These are phyloP conservation scores for Dasyurus viverrinus DNA, from an alignment of 2,113 vertebrate species.

Conservation along the genomic window DNA sequence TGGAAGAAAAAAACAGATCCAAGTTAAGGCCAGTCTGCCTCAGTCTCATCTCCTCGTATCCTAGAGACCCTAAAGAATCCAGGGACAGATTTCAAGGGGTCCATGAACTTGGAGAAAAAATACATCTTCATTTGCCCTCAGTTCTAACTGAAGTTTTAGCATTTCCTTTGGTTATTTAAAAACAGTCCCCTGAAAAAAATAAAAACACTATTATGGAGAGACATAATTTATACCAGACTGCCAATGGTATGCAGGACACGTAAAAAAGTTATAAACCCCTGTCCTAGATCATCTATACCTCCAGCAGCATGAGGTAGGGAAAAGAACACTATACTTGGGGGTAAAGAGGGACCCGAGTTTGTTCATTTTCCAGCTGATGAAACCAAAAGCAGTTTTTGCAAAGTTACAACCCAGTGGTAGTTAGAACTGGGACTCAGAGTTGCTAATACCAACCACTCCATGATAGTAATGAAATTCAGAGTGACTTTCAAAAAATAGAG, in stretches of 20 bases:
- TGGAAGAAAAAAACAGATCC: neutral
- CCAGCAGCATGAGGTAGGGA: neutral
- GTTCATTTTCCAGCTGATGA: too few species aligned
- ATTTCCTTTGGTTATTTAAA: neutral
- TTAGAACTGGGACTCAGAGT: neutral
- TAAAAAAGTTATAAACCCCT: neutral
- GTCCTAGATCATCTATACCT: neutral
- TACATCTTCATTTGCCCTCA: neutral
- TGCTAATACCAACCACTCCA: conserved; percentile 4
- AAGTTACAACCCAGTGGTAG: too few species aligned
- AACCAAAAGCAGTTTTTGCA: too few species aligned
- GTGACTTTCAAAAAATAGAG: conserved; percentile 14
- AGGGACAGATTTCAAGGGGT: neutral
- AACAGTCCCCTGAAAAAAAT: neutral
- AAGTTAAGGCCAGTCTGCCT: neutral
- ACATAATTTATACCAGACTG: neutral
- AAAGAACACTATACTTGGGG: neutral
- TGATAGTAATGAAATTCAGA: conserved; percentile 8
- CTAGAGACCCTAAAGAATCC: neutral
- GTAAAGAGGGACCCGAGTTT: neutral
- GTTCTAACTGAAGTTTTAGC: neutral
- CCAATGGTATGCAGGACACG: neutral
- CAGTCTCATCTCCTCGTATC: neutral
- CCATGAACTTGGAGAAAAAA: neutral
- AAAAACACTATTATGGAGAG: neutral